Conservation (phyloP, 1,140 invertebrate species). For the Procambarus virginalis region DNA sequence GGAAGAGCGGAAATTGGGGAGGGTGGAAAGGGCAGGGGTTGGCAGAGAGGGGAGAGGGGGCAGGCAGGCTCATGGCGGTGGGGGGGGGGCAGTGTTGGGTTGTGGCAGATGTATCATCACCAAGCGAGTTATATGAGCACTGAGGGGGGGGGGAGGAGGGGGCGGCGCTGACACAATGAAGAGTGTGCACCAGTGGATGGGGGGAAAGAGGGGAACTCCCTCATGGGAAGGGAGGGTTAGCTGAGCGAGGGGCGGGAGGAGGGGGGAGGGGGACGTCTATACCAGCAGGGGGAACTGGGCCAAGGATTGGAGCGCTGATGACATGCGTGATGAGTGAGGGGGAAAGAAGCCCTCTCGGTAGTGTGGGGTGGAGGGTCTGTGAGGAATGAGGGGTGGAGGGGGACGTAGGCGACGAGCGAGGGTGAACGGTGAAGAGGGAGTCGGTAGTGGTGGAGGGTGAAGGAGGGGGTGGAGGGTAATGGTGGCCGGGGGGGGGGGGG, state of each 20-base stretch:
- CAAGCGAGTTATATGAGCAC: neutral
- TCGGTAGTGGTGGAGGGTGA: neutral
- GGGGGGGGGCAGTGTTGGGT: neutral
- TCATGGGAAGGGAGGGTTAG: neutral
- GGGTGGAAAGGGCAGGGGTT: neutral
- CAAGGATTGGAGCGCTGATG: neutral
- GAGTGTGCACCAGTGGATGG: neutral
- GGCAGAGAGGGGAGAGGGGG: neutral
- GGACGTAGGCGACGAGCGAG: neutral
- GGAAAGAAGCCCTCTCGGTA: neutral
- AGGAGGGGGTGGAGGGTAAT: constrained; percentile 15
- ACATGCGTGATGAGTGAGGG: neutral
- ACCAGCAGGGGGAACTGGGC: neutral
- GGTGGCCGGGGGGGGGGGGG: too few species aligned
- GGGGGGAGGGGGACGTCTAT: neutral
- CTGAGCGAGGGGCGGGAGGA: neutral
- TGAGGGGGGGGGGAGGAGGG: neutral
- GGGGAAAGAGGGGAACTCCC: neutral
- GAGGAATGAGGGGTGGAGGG: neutral
- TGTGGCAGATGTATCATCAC: neutral
- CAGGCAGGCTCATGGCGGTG: neutral
- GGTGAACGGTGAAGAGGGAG: neutral
- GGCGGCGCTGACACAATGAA: neutral
- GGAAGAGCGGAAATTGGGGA: too few species aligned
- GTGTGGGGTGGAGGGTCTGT: neutral